Base-by-base conservation (phyloP, 2,888 invertebrate genomes). In the Pseudeuparius sepicola region DNA sequence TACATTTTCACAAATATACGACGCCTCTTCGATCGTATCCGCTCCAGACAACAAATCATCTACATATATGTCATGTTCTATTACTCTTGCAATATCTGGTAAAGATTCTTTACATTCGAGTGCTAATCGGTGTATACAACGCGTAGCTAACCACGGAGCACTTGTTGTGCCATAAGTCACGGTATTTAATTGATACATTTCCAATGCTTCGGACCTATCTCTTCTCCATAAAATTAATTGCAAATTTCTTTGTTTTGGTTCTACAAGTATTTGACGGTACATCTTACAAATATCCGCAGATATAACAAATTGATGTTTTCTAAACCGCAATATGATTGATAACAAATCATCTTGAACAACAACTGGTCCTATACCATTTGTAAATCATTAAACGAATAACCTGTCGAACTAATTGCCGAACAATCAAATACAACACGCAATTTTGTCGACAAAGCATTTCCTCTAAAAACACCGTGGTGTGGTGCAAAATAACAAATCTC, bases 381-480 rank as follows among this genome's bases (percentile, higher is more conserved):
- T 13, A 33, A 16, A 23, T 41, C 39, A 26, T 41, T 41, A 13
- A 39, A 23, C 10, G 34, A 39, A 3, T 24, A 11, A 10, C 38
- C 41, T n/a, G 13, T 33, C 11, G 14, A 24, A 7, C 31, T 23
- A 14, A 16, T 25, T 2, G 15, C 16, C 14, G 24, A 23, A 4
- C 25, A 31, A 20, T 41, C 31, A 31, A 41, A 41, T 9, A 37
- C 37, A 3, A 39, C 41, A 2, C 36, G 32, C 4, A 35, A 14
- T 14, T 25, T 31, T 11, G 37, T 41, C 4, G 39, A 34, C 18
- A 24, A n/a, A 14, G 28, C 28, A 6, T 20, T 15, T 7, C 30
- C 18, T 14, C 36, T 36, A 4, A 36, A 14, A 2, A 41, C 36
- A 9, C 27, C 33, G 14, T 38, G 41, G 31, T 41, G 39, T 16